phyloP scores from a whole-genome alignment of 2,113 vertebrate genomes.

The Prionailurus bengalensis region DNA sequence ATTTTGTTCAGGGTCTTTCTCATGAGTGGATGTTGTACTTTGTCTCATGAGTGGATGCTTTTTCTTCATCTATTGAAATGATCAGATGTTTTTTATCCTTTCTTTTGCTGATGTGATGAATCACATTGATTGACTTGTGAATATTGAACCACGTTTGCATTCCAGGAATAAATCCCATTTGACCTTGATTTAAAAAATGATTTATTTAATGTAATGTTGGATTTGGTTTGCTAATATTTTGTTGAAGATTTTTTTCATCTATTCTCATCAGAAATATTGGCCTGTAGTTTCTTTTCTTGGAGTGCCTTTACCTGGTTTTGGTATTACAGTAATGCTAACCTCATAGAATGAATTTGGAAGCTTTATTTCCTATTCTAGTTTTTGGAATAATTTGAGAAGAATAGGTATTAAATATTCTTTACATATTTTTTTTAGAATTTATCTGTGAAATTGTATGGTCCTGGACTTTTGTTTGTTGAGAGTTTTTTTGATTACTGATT shows the following conservation, averaged over 20 bases:
- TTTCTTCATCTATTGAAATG: background rate
- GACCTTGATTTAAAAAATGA: background rate
- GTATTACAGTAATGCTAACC: background rate
- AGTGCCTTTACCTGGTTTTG: background rate
- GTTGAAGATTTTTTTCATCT: background rate
- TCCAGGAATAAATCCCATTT: background rate
- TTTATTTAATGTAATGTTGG: background rate
- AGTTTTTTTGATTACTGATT: background rate
- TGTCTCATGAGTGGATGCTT: background rate
- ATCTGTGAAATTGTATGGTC: background rate
- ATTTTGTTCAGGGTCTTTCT: background rate
- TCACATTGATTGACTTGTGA: background rate
- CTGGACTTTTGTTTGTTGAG: background rate
- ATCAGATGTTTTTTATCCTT: background rate
- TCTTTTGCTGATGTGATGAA: background rate
- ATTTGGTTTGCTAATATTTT: background rate
- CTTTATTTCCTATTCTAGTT: background rate
- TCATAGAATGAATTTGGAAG: background rate
- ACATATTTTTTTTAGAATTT: background rate
- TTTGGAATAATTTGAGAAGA: background rate
- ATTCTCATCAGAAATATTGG: background rate
- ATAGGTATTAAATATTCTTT: background rate
- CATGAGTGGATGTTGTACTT: background rate
- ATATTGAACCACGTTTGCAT: background rate
- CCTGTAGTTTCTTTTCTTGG: background rate